phyloP scores from a whole-genome alignment of 2,797 vertebrate species.

The Enteromius thamalakanensis region DNA sequence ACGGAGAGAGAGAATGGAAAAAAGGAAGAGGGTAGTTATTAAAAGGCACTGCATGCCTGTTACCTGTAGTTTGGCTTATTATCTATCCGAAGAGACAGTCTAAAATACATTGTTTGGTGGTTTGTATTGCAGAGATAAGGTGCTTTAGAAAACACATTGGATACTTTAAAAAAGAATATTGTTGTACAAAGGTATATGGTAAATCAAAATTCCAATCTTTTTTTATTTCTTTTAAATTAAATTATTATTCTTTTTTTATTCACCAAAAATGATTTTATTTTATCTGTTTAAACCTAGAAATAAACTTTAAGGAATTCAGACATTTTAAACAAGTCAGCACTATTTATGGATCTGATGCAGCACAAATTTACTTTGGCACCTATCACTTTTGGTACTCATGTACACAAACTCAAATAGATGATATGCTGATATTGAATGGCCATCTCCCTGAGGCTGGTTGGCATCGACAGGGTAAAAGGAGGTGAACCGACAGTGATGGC shows the following conservation, averaged over 20 bases:
- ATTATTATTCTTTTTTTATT: too few relatives aligned
- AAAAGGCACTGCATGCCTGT: constrained; percentile 55
- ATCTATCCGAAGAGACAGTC: constrained; percentile 28
- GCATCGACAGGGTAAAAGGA: not conserved
- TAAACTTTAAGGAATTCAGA: not conserved
- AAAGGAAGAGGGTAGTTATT: constrained; percentile 55
- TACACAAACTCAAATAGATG: constrained; percentile 21
- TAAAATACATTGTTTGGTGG: constrained; percentile 21
- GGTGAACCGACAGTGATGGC: constrained; percentile 10
- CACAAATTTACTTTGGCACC: not conserved
- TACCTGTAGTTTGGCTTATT: constrained; percentile 51
- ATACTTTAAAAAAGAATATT: not conserved
- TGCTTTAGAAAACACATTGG: not conserved
- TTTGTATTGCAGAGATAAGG: not conserved
- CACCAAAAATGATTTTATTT: not conserved
- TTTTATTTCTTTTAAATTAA: too few relatives aligned
- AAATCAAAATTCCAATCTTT: not conserved
- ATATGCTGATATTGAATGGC: not conserved
- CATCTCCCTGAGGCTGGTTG: not conserved
- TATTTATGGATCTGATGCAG: too few relatives aligned
- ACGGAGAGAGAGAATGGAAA: constrained; percentile 17
- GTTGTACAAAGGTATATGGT: not conserved
- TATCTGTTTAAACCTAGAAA: not conserved
- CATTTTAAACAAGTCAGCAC: not conserved
- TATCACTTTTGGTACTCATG: not conserved